phyloP scores from a whole-genome alignment of 2,888 invertebrate genomes.

The Cactoblastis cactorum region DNA sequence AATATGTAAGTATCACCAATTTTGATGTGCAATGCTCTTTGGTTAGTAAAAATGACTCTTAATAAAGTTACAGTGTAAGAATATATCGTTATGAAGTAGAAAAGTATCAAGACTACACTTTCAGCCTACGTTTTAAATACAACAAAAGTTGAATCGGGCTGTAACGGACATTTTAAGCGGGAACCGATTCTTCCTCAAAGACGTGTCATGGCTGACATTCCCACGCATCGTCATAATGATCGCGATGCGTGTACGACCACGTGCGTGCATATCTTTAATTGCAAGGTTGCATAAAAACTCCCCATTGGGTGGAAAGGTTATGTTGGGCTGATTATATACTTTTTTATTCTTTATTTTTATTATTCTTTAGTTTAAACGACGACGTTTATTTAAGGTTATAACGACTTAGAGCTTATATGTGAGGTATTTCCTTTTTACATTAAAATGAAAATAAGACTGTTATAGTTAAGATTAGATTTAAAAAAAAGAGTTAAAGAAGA shows the following conservation, averaged over 20 bases:
- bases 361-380: no score
- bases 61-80: no score
- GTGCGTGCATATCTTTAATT: conserved; percentile 16
- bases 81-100: neutral
- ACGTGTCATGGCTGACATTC: conserved; percentile 50
- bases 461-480: no score
- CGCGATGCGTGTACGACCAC: conserved; percentile 13
- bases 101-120: conserved; percentile 42
- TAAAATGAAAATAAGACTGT: no score
- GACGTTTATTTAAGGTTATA: no score
- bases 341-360: no score
- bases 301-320: neutral
- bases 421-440: no score
- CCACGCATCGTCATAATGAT: conserved; percentile 46
- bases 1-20: no score
- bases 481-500: no score
- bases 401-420: no score
- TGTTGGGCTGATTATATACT: neutral
- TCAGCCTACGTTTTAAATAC: conserved; percentile 34
- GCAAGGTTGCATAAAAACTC: conserved; percentile 9
- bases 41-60: no score
- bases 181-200: conserved; percentile 42
- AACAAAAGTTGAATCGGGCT: conserved; percentile 66
- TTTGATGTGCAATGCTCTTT: no score
- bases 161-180: conserved; percentile 73